Evolutionary conservation across 2,113 vertebrate genomes (phyloP).

Genomic region (Scolopax mira): DNA sequence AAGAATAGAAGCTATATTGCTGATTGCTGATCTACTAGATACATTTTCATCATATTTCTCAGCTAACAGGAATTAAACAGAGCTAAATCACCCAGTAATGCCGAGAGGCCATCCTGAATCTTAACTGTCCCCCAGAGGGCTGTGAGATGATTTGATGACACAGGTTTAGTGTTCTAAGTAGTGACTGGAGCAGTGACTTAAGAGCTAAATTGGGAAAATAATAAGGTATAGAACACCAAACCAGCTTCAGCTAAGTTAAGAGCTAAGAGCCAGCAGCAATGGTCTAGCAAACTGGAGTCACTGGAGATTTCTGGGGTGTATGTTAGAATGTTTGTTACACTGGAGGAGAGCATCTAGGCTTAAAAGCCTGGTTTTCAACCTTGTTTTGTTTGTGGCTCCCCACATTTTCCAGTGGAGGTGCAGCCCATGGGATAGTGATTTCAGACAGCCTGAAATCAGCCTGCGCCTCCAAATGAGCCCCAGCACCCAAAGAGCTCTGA

Average conservation of each 20-base stretch:
- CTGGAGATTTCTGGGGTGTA: neutral
- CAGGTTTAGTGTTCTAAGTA: neutral
- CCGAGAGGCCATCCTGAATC: neutral
- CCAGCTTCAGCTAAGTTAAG: neutral
- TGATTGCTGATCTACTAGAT: slow-evolving; percentile 13
- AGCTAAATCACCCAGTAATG: neutral
- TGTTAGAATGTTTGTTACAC: neutral
- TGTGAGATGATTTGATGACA: slow-evolving; percentile 25
- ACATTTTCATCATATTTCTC: slow-evolving; percentile 29
- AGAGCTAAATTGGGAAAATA: neutral
- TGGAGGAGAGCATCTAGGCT: neutral
- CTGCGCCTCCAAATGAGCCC: neutral
- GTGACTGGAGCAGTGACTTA: neutral
- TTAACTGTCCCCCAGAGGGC: neutral
- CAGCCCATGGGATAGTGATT: neutral
- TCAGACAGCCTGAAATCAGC: neutral
- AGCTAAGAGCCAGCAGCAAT: neutral
- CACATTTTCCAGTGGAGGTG: neutral
- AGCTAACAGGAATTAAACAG: slow-evolving; percentile 14
- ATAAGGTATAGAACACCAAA: neutral
- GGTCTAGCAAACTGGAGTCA: neutral
- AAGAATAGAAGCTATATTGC: neutral
- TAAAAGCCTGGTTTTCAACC: neutral
- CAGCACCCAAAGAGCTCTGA: neutral
- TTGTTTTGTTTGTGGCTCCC: neutral